phyloP scores from a whole-genome alignment of 2,113 vertebrate genomes.

The Phainopepla nitens region DNA sequence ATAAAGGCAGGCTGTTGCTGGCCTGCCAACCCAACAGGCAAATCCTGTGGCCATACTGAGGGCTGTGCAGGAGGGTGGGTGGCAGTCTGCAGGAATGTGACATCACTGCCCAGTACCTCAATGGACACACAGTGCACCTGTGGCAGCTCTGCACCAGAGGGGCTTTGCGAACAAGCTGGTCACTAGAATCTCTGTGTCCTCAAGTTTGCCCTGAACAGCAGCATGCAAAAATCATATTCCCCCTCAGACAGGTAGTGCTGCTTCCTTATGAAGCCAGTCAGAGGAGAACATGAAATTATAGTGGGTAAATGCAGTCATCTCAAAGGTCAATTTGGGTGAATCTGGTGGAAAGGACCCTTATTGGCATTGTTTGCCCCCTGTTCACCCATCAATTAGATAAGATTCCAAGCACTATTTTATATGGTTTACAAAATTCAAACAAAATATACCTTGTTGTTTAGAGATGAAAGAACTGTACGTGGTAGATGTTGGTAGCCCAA shows the following conservation, averaged over 20 bases:
- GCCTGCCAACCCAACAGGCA: background rate
- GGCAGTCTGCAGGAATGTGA: background rate
- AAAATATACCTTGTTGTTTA: background rate
- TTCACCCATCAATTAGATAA: background rate
- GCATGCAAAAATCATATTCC: background rate
- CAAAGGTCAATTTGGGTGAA: background rate
- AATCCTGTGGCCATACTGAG: rapidly evolving
- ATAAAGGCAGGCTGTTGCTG: background rate
- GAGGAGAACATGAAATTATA: background rate
- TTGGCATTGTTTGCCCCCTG: background rate
- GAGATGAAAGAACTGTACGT: background rate
- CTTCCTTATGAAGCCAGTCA: background rate
- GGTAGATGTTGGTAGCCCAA: background rate
- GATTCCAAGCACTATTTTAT: background rate
- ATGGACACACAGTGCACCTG: rapidly evolving
- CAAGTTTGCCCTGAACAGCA: background rate
- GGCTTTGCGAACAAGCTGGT: background rate
- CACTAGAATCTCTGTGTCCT: background rate
- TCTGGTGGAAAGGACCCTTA: background rate
- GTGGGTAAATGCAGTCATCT: background rate
- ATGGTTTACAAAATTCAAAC: background rate
- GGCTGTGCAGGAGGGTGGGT: too few species aligned
- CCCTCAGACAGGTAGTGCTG: rapidly evolving
- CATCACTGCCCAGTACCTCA: rapidly evolving
- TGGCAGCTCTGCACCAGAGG: background rate